These are phyloP conservation scores for Archocentrus centrarchus DNA, from an alignment of 2,113 vertebrate genomes.

Conservation along the genomic window DNA sequence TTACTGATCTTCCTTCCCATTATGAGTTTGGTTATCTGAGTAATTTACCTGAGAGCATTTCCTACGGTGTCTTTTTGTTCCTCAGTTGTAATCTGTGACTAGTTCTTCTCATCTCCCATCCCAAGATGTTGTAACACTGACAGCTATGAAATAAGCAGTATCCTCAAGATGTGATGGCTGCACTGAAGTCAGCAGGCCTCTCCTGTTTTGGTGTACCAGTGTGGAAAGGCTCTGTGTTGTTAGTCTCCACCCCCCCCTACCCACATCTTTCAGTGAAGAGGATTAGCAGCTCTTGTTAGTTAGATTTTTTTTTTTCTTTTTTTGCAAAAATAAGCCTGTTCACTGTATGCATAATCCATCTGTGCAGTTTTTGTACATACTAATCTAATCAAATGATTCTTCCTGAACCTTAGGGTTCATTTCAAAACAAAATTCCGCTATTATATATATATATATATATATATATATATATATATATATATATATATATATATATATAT, in stretches of 20 bases:
- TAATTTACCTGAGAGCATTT: background rate
- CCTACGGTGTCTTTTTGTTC: background rate
- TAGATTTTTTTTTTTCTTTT: constrained; percentile 47
- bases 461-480: too few relatives aligned
- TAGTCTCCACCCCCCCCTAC: constrained; percentile 46
- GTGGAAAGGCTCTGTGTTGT: constrained; percentile 36
- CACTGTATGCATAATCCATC: constrained; percentile 47
- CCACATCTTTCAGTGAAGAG: constrained; percentile 42
- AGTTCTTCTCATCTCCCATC: background rate
- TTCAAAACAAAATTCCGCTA: constrained; percentile 4
- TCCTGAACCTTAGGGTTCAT: background rate
- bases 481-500: background rate
- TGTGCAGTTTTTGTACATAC: constrained; percentile 29
- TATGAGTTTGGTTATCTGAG: background rate
- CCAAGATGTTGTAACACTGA: background rate
- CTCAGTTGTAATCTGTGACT: background rate
- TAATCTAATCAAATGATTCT: constrained; percentile 33
- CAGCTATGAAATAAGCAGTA: background rate
- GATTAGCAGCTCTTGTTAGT: constrained; percentile 55
- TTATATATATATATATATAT: too few relatives aligned
- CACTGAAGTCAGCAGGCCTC: constrained; percentile 5
- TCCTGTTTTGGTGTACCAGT: constrained; percentile 6
- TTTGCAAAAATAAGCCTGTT: constrained; percentile 60
- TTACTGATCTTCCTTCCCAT: background rate
- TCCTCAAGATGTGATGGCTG: background rate